Evolutionary conservation across 2,888 invertebrate genomes (phyloP).

Genomic region (Nemurella pictetii): DNA sequence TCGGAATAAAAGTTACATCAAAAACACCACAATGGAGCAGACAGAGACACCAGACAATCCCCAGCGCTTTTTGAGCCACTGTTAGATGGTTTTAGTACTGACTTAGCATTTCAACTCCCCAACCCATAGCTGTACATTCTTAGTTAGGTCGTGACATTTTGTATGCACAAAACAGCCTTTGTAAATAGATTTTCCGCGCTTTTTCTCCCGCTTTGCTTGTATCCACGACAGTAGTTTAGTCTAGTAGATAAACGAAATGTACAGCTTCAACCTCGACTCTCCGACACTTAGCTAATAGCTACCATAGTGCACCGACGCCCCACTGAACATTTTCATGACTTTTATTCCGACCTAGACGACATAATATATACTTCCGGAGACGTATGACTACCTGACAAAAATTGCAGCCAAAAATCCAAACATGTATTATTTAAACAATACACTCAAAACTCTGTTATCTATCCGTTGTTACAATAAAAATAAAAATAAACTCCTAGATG

Average conservation of each 20-base stretch:
- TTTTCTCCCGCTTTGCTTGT: neutral
- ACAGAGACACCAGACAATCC: too few species aligned
- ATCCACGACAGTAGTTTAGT: neutral
- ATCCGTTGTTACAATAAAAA: conserved; percentile 10
- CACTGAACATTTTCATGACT: neutral
- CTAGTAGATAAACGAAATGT: neutral
- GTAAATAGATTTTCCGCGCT: neutral
- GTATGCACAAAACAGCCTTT: neutral
- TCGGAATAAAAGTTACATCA: neutral
- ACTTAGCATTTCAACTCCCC: neutral
- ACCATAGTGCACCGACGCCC: neutral
- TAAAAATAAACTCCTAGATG: neutral
- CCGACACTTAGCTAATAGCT: neutral
- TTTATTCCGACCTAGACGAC: neutral
- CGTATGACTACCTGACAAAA: neutral
- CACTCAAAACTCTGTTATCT: neutral
- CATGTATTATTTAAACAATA: neutral
- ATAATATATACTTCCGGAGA: conserved; percentile 2
- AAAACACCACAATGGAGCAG: neutral
- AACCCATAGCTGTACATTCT: neutral
- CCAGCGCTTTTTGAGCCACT: too few species aligned
- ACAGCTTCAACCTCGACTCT: neutral
- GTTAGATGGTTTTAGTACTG: too few species aligned
- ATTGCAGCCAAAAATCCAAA: conserved; percentile 12
- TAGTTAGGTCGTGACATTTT: neutral